Evolutionary conservation across 2,113 vertebrate genomes (phyloP).

Genomic region (Actenoides lindsayi): DNA sequence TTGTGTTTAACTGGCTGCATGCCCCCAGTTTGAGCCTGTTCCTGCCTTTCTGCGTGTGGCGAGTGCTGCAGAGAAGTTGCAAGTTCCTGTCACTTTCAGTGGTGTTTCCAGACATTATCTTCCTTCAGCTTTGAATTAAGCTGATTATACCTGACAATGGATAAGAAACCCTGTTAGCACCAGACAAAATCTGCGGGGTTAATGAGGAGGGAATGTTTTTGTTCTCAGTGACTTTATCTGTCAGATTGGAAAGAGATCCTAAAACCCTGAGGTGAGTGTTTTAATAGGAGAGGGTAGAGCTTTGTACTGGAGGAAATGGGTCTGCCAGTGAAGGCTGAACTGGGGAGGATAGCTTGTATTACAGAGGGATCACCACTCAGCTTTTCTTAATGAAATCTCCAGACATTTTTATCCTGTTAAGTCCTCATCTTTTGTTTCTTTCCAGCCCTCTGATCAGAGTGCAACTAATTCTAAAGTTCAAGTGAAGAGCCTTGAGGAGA

Average conservation of each 20-base stretch:
- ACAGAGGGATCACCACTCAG: background rate
- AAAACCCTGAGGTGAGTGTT: background rate
- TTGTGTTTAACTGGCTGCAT: background rate
- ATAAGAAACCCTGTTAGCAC: background rate
- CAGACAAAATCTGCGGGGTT: background rate
- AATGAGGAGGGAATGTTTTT: background rate
- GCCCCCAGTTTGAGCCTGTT: background rate
- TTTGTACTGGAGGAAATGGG: background rate
- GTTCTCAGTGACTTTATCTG: background rate
- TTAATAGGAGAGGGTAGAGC: background rate
- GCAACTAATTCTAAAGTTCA: constrained; percentile 59
- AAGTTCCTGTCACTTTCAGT: background rate
- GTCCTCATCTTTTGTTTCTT: background rate
- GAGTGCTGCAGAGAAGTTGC: background rate
- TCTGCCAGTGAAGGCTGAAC: background rate
- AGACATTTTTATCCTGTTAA: background rate
- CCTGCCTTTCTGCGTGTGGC: background rate
- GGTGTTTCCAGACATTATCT: background rate
- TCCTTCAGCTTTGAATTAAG: background rate
- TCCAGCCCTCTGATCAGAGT: constrained; percentile 32
- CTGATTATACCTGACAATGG: background rate
- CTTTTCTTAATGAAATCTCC: background rate
- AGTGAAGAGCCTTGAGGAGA: constrained; percentile 89
- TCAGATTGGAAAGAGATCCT: background rate
- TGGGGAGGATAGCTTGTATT: background rate